Percentiles rank a stretch among this genome's conserved stretches.
Evolutionary conservation across 1,140 invertebrate genomes (phyloP).

Genomic region (Drosophila ohnishii): DNA sequence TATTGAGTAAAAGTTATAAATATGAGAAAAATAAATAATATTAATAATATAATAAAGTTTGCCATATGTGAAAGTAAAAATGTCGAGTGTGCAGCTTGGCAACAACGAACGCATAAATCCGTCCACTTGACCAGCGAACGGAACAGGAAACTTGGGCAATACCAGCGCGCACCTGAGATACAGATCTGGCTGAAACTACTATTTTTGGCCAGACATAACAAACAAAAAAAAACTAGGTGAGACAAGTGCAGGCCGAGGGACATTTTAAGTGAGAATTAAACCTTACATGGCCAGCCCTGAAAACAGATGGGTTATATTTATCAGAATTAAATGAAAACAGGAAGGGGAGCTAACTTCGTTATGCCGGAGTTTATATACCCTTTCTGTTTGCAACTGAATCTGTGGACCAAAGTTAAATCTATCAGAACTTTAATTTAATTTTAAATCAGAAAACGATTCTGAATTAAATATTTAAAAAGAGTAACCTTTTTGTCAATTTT

Average conservation of each 20-base stretch:
- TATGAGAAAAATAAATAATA: conserved; percentile 13
- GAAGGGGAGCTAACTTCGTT: too few species aligned
- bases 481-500: too few species aligned
- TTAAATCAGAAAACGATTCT: too few species aligned
- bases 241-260: conserved; percentile 36
- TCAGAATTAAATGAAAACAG: neutral
- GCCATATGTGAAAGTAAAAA: conserved; percentile 57
- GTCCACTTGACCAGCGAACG: conserved; percentile 57
- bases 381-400: too few species aligned
- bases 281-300: neutral
- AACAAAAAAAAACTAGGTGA: conserved; percentile 37
- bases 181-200: conserved; percentile 37
- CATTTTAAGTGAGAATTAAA: conserved; percentile 7
- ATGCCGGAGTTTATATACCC: too few species aligned
- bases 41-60: conserved; percentile 17
- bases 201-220: conserved; percentile 55
- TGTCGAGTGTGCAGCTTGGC: conserved; percentile 44
- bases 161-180: conserved; percentile 65
- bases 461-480: too few species aligned
- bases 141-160: conserved; percentile 75
- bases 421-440: too few species aligned
- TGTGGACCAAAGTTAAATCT: too few species aligned
- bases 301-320: conserved; percentile 8
- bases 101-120: conserved; percentile 55
- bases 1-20: conserved; percentile 6